Base-by-base conservation (phyloP, 2,113 vertebrate species). In the Hepsetus odoe region DNA sequence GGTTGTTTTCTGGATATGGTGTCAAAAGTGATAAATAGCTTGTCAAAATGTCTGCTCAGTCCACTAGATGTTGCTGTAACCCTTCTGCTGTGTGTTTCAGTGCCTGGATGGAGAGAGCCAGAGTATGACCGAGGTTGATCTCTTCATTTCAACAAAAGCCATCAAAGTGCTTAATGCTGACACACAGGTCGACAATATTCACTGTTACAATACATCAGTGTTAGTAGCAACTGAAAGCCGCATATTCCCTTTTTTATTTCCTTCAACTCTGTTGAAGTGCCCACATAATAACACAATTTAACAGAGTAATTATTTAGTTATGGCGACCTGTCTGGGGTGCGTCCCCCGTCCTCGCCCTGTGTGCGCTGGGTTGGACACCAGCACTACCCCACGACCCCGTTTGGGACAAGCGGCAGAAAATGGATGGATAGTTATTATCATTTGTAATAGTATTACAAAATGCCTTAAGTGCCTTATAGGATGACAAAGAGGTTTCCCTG, bases 141-240 rank as follows among this genome's bases (percentile, higher is more conserved):
- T 99, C 28, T 99, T 98, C 86, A 99, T 99, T 88, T 99, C 98
- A 66, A 99, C 98, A 0, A 98, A 99, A 88, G 95, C 97, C 86
- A 98, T 99, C 83, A 99, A 98, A 90, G 97, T 99, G 85, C 89
- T 99, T 82, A 99, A 99, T 80, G 98, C 97, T 18, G 97, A 99
- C 89, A 96, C 98, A 4, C 98, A 99, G 96, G 98, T 98, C 65
- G 90, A 88, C 71, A 28, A 32, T 20, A 1, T 53, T 77, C 5
- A 35, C 22, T 53, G 13, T 79, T 10, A 20, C 1, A 62, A 9
- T 33, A 7, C 1, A 11, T 30, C 35, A 67, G 32, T 66, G 49
- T 49, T 18, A 66, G 0, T 55, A 28, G 24, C 24, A 28, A 68
- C 44, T n/a, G n/a, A 26, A 16, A 12, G 42, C 18, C 7, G 14